A percentile compares a stretch with the other conserved stretches of the same genome.
These are phyloP conservation scores for Oscheius myriophilus DNA, from an alignment of 2,888 invertebrate genomes.

Conservation along the genomic window DNA sequence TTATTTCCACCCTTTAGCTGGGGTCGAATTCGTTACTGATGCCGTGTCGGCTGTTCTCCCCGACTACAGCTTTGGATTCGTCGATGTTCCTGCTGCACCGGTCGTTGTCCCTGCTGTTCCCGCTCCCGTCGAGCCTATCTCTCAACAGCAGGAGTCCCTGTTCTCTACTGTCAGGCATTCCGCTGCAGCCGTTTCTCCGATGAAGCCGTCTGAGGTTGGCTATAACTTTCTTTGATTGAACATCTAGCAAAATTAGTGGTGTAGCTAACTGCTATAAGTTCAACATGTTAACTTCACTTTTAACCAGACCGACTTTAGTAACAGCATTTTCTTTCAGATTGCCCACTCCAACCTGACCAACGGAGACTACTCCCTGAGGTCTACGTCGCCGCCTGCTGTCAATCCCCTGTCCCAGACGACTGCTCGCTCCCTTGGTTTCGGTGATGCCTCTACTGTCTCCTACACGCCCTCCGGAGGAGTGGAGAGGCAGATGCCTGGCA, in stretches of 20 bases:
- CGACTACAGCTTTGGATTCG: conserved; percentile 53
- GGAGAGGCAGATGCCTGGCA: neutral
- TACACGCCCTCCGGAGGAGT: conserved; percentile 9
- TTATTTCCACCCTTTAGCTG: conserved; percentile 20
- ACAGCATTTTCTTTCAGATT: too few relatives aligned
- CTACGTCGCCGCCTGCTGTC: conserved; percentile 6
- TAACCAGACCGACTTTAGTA: too few relatives aligned
- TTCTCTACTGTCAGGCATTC: conserved; percentile 22
- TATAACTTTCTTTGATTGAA: neutral
- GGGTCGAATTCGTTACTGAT: conserved; percentile 48
- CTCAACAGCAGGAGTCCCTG: conserved; percentile 13
- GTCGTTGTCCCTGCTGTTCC: conserved; percentile 21
- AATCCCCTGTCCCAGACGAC: neutral
- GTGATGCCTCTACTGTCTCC: conserved; percentile 24
- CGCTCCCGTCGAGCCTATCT: conserved; percentile 11
- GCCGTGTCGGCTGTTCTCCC: conserved; percentile 33
- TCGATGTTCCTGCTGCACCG: conserved; percentile 39
- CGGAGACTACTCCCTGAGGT: conserved; percentile 22
- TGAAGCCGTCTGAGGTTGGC: conserved; percentile 24
- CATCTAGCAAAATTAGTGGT: neutral
- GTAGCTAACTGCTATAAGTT: too few relatives aligned
- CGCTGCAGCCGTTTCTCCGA: conserved; percentile 7
- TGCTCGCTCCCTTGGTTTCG: conserved; percentile 17
- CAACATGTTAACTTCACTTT: too few relatives aligned
- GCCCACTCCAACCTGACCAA: conserved; percentile 7